Evolutionary conservation across 2,888 invertebrate genomes (phyloP), one percentile per base, ranked within the genome.

Genomic region (Trachelus iudaicus): DNA sequence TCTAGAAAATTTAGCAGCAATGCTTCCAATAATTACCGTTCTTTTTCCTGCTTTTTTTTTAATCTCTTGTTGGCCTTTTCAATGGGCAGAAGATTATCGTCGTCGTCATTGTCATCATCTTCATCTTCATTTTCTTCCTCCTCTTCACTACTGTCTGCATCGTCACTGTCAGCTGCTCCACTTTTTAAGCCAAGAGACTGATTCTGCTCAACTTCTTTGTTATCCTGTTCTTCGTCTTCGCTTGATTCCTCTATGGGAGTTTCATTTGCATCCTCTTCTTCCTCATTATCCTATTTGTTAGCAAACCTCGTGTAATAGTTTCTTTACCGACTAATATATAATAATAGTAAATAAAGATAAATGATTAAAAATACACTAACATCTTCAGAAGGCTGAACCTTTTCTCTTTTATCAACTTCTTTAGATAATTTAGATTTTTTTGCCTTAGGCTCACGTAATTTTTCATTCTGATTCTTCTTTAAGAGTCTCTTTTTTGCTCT

Each of bases 41-140:
- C 95, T 83, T 94, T 90, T 81, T 94, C 94, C 89, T 96, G 94
- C 87, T 95, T 95, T 89, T 95, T 95, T 87, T 95, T 95, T 4
- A 98, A 92, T 89, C 95, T 96, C 82, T 95, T 95, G 80, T 96
- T 96, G 79, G 95, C 94, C 89, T 95, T 97, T 92, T 98, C 98
- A 89, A 98, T 96, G 0, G 98, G 98, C 76, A 98, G 91, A 91
- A 96, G 92, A 87, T 96, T 95, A 80, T 95, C 94, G 80, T 93
- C 93, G 84, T 83, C 84, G 91, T 91, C 89, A 92, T 94, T 90
- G 33, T 92, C 89, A 69, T 91, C 90, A 69, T 37, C 37, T 31
- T 80, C 82, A 75, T 23, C 56, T 23, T 75, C 69, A 37, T 85
- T 83, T 31, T 85, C 84, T 11, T 79, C 81, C 1, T 82, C 81